A percentile compares a stretch with the other conserved stretches of the same genome.
These are phyloP conservation scores for Anolis carolinensis DNA, from an alignment of 2,113 vertebrate species.

Conservation along the genomic window DNA sequence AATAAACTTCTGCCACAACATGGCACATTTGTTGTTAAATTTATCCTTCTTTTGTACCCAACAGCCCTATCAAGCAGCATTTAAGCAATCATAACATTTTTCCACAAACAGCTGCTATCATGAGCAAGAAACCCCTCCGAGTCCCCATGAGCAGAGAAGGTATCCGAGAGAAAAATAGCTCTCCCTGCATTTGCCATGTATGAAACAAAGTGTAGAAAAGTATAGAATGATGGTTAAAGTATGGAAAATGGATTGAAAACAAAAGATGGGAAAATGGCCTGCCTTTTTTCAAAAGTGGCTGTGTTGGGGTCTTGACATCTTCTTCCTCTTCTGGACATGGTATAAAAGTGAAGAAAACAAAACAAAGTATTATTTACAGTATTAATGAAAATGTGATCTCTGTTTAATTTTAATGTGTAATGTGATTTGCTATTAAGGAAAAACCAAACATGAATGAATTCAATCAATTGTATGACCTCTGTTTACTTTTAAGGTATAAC, in stretches of 20 bases:
- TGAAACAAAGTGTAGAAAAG: slow-evolving; percentile 39
- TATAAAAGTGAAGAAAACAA: slow-evolving; percentile 79
- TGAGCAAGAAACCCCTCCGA: neutral
- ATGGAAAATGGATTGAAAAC: slow-evolving; percentile 71
- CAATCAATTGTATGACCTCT: slow-evolving; percentile 42
- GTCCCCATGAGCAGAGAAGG: neutral
- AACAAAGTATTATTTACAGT: slow-evolving; percentile 78
- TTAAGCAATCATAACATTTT: neutral
- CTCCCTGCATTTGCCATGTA: neutral
- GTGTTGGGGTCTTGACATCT: slow-evolving; percentile 91
- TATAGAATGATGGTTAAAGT: slow-evolving; percentile 62
- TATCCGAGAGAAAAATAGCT: neutral
- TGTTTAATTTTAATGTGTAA: slow-evolving; percentile 52
- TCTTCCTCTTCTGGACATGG: slow-evolving; percentile 92
- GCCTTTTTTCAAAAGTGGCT: slow-evolving; percentile 99
- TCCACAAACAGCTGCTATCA: neutral
- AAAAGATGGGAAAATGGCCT: slow-evolving; percentile 87
- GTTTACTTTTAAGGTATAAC: slow-evolving; percentile 52
- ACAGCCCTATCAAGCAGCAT: neutral
- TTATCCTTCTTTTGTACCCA: neutral
- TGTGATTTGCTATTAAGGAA: slow-evolving; percentile 54
- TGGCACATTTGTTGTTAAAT: neutral
- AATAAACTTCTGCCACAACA: neutral
- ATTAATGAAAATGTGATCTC: slow-evolving; percentile 63
- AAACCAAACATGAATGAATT: slow-evolving; percentile 53